phyloP scores from a whole-genome alignment of 2,888 invertebrate genomes.

The Noctua fimbriata region DNA sequence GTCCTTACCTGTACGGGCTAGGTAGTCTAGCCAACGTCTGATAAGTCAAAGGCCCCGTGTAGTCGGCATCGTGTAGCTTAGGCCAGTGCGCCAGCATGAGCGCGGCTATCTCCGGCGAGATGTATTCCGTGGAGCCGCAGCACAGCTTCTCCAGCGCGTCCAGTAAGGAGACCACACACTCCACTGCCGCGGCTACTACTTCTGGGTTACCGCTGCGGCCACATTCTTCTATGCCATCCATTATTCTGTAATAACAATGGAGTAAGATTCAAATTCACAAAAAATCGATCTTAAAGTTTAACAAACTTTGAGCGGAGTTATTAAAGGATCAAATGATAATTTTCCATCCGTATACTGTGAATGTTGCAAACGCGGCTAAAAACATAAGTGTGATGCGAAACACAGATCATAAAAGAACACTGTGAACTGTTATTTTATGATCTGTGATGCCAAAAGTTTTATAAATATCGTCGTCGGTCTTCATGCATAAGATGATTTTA shows the following conservation, averaged over 20 bases:
- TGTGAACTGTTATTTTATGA: no score
- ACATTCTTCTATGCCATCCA: conserved; percentile 98
- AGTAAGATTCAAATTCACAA: background rate
- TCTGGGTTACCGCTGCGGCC: conserved; percentile 95
- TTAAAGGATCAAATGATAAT: no score
- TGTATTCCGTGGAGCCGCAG: conserved; percentile 91
- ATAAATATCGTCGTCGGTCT: background rate
- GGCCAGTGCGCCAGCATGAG: conserved; percentile 92
- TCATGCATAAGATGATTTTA: background rate
- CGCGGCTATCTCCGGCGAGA: conserved; percentile 76
- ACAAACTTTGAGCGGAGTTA: no score
- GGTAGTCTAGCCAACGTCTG: conserved; percentile 95
- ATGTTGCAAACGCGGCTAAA: background rate
- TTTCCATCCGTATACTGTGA: background rate
- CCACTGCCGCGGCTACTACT: conserved; percentile 94
- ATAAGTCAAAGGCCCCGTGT: conserved; percentile 96
- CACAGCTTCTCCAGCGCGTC: conserved; percentile 96
- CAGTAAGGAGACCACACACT: conserved; percentile 95
- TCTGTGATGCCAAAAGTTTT: background rate
- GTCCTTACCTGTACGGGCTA: conserved; percentile 93
- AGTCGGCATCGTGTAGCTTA: conserved; percentile 93
- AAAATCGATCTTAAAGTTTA: no score
- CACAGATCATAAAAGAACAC: no score
- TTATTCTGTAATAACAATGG: conserved; percentile 90
- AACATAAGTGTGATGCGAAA: background rate